Conservation (phyloP, 2,113 vertebrate species). For the Bubalus kerabau region DNA sequence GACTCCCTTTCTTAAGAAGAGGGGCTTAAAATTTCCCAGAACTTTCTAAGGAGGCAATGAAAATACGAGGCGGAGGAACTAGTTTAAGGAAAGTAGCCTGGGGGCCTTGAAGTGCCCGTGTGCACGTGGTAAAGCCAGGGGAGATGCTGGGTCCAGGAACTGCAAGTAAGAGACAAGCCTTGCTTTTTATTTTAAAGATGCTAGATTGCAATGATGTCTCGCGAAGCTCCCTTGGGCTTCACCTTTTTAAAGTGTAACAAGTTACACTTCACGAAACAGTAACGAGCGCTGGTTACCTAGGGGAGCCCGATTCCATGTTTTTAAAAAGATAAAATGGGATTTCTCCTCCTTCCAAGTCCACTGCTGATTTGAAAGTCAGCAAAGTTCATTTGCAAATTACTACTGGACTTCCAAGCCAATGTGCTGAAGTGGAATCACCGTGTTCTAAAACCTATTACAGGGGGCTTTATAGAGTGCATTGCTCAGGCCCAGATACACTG, state of each 20-base stretch:
- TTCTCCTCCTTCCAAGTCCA: neutral
- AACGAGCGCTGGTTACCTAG: neutral
- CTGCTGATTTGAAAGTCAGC: neutral
- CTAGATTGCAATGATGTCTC: neutral
- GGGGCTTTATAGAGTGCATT: too few species aligned
- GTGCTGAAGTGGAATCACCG: accelerated
- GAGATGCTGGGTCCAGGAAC: neutral
- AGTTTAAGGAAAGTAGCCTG: neutral
- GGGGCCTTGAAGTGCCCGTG: too few species aligned
- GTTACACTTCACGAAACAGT: neutral
- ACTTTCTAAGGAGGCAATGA: neutral
- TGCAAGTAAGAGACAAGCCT: accelerated
- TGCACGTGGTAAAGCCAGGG: accelerated
- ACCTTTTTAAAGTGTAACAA: neutral
- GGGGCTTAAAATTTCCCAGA: neutral
- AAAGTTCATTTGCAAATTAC: neutral
- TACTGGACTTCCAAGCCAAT: neutral
- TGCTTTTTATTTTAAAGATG: neutral
- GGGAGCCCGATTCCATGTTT: neutral
- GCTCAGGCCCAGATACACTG: neutral
- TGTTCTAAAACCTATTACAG: neutral
- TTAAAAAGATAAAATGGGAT: neutral
- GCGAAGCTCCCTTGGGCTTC: neutral
- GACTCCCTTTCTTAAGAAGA: neutral
- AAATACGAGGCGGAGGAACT: neutral